Base-by-base conservation (phyloP, 2,797 vertebrate genomes). In the Syngnathus acus region DNA sequence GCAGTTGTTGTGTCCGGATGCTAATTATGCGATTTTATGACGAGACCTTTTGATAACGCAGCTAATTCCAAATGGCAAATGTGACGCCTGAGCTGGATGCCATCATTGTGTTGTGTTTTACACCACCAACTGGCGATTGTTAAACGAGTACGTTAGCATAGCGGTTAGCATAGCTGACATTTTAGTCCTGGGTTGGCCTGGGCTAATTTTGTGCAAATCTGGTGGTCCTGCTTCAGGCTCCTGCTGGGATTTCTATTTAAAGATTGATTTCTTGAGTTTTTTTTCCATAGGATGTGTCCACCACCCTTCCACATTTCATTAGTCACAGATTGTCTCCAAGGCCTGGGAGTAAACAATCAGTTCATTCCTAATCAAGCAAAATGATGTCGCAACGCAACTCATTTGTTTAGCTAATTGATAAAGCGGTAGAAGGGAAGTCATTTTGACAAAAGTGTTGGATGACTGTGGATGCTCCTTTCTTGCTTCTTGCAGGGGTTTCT, bases 1-100 rank as follows among this genome's bases (percentile, higher is more conserved):
- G 50, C 9, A 21, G n/a, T 21, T 51, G 50, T 51, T 19, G 67
- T 26, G 67, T 74, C 62, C 65, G 5, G 59, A 71, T 74, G 17
- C 8, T 51, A 51, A 51, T 51, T 51, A 51, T 51, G 63, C 21
- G 51, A 65, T 67, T 65, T 72, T 47, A 55, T 61, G 54, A 70
- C 21, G 9, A 68, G 62, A 75, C 51, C n/a, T 68, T 77, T 72
- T 59, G 58, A 77, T 68, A 50, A 68, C 16, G 51, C 38, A 37
- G 48, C 61, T 72, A 47, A 38, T 71, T 73, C 59, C 55, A 66
- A 32, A 65, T 68, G 54, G 39, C 14, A 54, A 75, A 64, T 53
- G 23, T 39, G 58, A 60, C 58, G 8, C 58, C 16, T 40, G 37
- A 11, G 17, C 72, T 67, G 51, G 69, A 26, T 62, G 53, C 53